Base-by-base conservation (phyloP, 2,888 invertebrate species). In the Esperia sulphurella region DNA sequence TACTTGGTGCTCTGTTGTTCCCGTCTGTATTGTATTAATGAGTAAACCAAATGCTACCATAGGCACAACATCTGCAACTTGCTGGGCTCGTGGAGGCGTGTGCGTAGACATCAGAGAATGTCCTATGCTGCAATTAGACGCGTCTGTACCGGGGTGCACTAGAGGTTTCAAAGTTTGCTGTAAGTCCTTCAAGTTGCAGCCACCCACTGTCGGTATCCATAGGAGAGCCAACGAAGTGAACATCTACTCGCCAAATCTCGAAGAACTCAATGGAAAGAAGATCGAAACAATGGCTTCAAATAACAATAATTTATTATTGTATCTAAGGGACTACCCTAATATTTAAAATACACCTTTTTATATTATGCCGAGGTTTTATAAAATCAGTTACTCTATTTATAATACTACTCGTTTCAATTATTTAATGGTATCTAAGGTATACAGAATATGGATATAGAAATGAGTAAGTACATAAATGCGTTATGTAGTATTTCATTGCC, bases 21-120 rank as follows among this genome's bases (percentile, higher is more conserved):
- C 2, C 3, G 5, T 21, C 21, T 21, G 21, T 5, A 5, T 21
- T 21, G 21, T 2, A 21, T 21, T 21, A 21, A 21, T 21, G 5
- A 21, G 5, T 21, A 21, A 21, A 21, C 21, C 1, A 31, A 9
- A 10, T 31, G 9, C 31, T n/a, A 9, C 29, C n/a, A n/a, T n/a
- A 80, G 79, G 79, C 3, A 54, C 66, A 0, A 33, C 62, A 7
- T n/a, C 4, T 1, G 40, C 71, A 3, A 78, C 81, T 0, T 83
- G 82, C 55, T 81, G 81, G 82, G 75, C 70, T 0, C 74, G 79
- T 0, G 79, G 79, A 0, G 83, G 81, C 0, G 42, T 71, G 1
- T 83, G 79, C 49, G 56, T 77, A 5, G 58, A 66, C 10, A 50
- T 78, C 21, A 57, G 58, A n/a, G 38, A 63, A 9, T 79, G 79